Evolutionary conservation across 2,888 invertebrate genomes (phyloP), one percentile per base, ranked within the genome.

Genomic region (Pyrrhia umbra): DNA sequence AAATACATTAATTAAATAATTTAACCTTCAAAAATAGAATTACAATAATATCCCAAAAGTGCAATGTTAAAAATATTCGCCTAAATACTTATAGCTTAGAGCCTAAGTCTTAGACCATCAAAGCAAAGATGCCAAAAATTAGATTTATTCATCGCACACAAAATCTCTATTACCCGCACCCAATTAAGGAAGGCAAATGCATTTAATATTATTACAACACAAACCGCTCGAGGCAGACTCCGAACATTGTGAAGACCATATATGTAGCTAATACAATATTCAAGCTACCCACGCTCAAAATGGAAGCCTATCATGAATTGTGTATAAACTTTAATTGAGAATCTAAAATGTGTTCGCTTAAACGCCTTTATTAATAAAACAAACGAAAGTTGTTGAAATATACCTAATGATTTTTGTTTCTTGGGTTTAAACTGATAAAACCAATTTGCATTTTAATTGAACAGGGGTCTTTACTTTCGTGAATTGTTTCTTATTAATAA

Each of bases 201-300:
- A 59, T 68, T 59, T 55, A 62, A 62, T 58, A 55, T 63, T 52
- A 34, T 51, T 39, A 34, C 18, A 15, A 23, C 21, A 40, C 15
- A 23, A 23, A 16, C 13, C 13, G 55, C 55, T 20, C 5, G 52
- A 42, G 42, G 51, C 37, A n/a, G 9, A 42, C 42, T 6, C 1
- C 9, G 21, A 54, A 54, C 43, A 15, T 54, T 10, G 15, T 25
- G 6, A 4, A 46, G 23, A 37, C 25, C n/a, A n/a, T n/a, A n/a
- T 39, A 13, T 30, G 18, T 15, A 52, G 49, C 60, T 51, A 51
- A 61, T 47, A 43, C 15, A 61, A 61, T 52, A 40, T 15, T 40
- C 27, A 25, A 50, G 13, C 52, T 8, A 23, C n/a, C 30, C 40
- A 20, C 49, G 18, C 42, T 30, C 55, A 5, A 47, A 25, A 42